Conservation (phyloP, 2,797 vertebrate species). For the Anas acuta region DNA sequence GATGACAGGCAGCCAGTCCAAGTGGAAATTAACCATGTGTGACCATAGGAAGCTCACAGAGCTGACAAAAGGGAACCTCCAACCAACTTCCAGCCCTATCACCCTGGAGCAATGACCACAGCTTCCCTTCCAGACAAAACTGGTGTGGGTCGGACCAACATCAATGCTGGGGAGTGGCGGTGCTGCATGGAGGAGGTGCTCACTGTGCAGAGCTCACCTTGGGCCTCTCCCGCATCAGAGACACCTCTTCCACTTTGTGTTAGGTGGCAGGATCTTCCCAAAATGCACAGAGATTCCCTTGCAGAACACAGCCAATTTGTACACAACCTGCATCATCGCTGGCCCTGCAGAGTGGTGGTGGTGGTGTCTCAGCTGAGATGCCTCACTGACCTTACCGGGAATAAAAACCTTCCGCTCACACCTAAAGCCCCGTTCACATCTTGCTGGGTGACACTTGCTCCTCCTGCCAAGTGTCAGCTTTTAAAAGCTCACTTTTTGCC, state of each 20-base stretch:
- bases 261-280: not conserved
- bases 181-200: not conserved
- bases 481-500: not conserved
- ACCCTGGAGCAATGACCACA: not conserved
- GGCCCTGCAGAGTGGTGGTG: not conserved
- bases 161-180: accelerated
- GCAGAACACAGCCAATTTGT: not conserved
- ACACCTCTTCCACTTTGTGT: not conserved
- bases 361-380: not conserved
- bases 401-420: not conserved
- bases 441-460: not conserved
- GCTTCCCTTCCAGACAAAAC: not conserved
- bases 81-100: not conserved
- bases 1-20: not conserved
- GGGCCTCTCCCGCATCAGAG: not conserved
- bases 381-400: not conserved
- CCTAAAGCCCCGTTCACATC: not conserved
- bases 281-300: accelerated
- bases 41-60: not conserved
- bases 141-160: accelerated
- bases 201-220: not conserved
- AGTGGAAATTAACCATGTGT: not conserved
- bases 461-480: not conserved
- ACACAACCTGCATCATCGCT: not conserved
- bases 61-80: conserved; percentile 3